Conservation (phyloP, 2,797 vertebrate genomes). For the Nyctalus aviator region DNA sequence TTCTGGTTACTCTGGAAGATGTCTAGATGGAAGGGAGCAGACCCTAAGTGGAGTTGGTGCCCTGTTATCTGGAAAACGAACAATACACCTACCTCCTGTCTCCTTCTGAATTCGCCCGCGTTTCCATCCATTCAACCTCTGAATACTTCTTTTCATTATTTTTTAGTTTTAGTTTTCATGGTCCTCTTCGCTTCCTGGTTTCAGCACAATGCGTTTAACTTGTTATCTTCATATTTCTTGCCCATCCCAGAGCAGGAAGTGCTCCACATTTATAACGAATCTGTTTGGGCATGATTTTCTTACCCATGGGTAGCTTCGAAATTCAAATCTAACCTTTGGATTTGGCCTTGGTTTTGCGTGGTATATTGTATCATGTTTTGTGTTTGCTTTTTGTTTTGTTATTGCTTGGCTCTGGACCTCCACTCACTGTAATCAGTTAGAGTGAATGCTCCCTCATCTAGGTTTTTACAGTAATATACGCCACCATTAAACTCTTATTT, state of each 20-base stretch:
- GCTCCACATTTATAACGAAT: slow-evolving; percentile 68
- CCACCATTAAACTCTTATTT: slow-evolving; percentile 12
- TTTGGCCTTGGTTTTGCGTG: neutral
- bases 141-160: neutral
- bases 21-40: slow-evolving; percentile 41
- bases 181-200: slow-evolving; percentile 70
- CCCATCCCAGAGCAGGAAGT: slow-evolving; percentile 79
- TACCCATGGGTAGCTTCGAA: slow-evolving; percentile 49
- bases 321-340: slow-evolving; percentile 23
- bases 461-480: slow-evolving; percentile 18
- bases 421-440: neutral
- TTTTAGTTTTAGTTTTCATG: slow-evolving; percentile 56
- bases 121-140: neutral
- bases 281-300: slow-evolving; percentile 75
- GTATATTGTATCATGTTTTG: neutral
- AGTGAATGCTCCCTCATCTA: neutral
- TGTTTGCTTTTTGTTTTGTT: neutral
- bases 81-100: neutral
- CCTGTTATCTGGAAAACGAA: neutral
- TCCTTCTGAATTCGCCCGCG: neutral
- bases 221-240: slow-evolving; percentile 75
- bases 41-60: neutral
- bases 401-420: neutral
- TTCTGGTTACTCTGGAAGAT: slow-evolving; percentile 26
- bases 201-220: slow-evolving; percentile 54